Conservation (phyloP, 2,888 invertebrate genomes). For the Holacanthella duospinosa region DNA sequence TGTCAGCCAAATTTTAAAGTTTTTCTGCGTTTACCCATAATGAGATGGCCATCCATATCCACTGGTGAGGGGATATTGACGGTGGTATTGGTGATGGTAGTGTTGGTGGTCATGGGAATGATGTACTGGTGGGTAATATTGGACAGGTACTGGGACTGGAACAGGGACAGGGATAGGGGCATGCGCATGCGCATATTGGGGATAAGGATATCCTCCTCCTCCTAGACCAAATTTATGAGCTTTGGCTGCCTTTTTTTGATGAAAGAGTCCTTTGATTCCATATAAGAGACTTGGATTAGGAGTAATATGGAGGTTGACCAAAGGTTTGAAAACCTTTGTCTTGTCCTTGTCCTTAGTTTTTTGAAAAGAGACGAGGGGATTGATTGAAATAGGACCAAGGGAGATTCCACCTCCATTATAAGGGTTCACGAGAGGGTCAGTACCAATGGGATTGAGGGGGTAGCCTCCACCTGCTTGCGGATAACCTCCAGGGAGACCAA, state of each 20-base stretch:
- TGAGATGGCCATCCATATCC: not conserved
- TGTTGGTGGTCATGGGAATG: conserved; percentile 11
- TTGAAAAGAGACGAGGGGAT: conserved; percentile 72
- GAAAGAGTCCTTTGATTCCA: conserved; percentile 57
- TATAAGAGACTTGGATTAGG: conserved; percentile 67
- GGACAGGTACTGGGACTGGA: not conserved
- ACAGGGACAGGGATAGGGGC: not conserved
- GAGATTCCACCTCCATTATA: conserved; percentile 67
- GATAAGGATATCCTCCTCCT: too few relatives aligned
- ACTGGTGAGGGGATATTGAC: too few relatives aligned
- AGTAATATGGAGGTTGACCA: conserved; percentile 79
- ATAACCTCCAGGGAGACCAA: conserved; percentile 66
- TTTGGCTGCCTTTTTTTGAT: conserved; percentile 20
- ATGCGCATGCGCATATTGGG: not conserved
- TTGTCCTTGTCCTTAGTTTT: conserved; percentile 76
- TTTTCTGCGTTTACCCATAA: too few relatives aligned
- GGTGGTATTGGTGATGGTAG: conserved; percentile 15
- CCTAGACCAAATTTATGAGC: conserved; percentile 16
- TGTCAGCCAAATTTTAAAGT: too few relatives aligned
- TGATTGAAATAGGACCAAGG: conserved; percentile 69
- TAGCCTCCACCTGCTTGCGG: conserved; percentile 45
- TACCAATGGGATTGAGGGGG: conserved; percentile 56
- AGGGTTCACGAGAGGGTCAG: conserved; percentile 59
- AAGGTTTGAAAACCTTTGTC: conserved; percentile 71
- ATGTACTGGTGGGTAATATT: too few relatives aligned